Evolutionary conservation across 2,888 invertebrate species (phyloP).

Genomic region (Parascotia fuliginaria): DNA sequence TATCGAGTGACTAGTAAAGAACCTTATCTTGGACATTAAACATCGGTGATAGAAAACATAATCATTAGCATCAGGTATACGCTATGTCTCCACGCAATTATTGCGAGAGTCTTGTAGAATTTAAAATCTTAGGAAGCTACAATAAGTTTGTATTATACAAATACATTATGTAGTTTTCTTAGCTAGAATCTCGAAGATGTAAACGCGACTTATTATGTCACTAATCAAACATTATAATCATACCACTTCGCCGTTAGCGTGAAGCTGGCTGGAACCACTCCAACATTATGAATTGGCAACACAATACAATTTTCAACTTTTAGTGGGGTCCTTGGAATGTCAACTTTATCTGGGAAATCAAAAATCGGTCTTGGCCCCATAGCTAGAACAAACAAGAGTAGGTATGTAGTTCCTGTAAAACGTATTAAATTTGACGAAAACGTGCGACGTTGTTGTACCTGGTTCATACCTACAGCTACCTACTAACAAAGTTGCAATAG

Average conservation of each 20-base stretch:
- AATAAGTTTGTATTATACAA: too few relatives aligned
- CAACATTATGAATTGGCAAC: constrained; percentile 62
- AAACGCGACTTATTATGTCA: neutral
- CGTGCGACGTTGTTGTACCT: too few relatives aligned
- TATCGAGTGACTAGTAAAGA: too few relatives aligned
- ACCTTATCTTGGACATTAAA: too few relatives aligned
- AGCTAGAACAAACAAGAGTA: constrained; percentile 62
- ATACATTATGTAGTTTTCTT: neutral
- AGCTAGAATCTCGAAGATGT: neutral
- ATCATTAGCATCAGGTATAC: too few relatives aligned
- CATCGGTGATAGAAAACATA: too few relatives aligned
- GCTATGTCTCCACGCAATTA: too few relatives aligned
- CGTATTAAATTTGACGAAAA: constrained; percentile 2
- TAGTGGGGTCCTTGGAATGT: constrained; percentile 65
- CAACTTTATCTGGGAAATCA: constrained; percentile 69
- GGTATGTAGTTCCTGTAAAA: neutral
- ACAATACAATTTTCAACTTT: constrained; percentile 63
- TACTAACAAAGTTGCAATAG: too few relatives aligned
- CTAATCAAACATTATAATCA: neutral
- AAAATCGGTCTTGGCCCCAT: constrained; percentile 76
- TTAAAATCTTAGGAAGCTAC: too few relatives aligned
- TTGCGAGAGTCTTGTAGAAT: too few relatives aligned
- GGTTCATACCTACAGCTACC: neutral
- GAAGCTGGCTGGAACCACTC: constrained; percentile 65
- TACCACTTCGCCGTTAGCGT: constrained; percentile 69